phyloP scores from a whole-genome alignment of 2,797 vertebrate species.

The Silurus lanzhouensis region DNA sequence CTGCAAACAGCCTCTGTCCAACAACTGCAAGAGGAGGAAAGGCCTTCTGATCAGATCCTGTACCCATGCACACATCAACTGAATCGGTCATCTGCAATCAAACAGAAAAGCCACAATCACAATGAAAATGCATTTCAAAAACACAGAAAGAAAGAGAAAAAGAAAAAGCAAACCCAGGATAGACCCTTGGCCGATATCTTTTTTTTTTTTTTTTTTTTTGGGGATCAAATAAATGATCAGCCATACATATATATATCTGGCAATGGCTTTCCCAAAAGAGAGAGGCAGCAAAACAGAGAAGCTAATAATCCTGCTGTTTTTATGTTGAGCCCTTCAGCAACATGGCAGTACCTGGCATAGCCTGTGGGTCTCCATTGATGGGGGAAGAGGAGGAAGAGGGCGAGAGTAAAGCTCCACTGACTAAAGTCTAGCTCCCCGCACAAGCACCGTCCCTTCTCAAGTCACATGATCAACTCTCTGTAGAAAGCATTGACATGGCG shows the following conservation, averaged over 20 bases:
- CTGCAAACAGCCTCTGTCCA: slow-evolving; percentile 18
- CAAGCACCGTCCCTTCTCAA: slow-evolving; percentile 59
- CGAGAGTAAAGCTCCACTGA: slow-evolving; percentile 53
- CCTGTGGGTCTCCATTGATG: slow-evolving; percentile 58
- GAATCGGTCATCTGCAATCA: slow-evolving; percentile 23
- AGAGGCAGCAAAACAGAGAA: slow-evolving; percentile 47
- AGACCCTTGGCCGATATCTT: slow-evolving; percentile 33
- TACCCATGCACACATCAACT: slow-evolving; percentile 13
- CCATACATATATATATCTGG: slow-evolving; percentile 28
- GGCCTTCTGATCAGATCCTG: slow-evolving; percentile 33
- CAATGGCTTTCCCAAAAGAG: slow-evolving; percentile 38
- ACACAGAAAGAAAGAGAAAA: background rate
- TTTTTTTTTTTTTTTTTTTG: slow-evolving; percentile 15
- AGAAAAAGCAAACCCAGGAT: slow-evolving; percentile 14
- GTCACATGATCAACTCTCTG: slow-evolving; percentile 64
- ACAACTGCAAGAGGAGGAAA: slow-evolving; percentile 19
- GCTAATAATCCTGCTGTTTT: slow-evolving; percentile 50
- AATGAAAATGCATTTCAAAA: slow-evolving; percentile 11
- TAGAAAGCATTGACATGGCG: slow-evolving; percentile 62
- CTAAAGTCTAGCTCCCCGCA: slow-evolving; percentile 60
- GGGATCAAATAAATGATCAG: slow-evolving; percentile 32
- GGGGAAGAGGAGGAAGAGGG: slow-evolving; percentile 55
- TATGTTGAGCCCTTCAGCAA: slow-evolving; percentile 51
- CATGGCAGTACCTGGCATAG: slow-evolving; percentile 59
- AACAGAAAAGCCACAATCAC: slow-evolving; percentile 19